Evolutionary conservation across 2,797 vertebrate species (phyloP).

Genomic region (Pristis pectinata): DNA sequence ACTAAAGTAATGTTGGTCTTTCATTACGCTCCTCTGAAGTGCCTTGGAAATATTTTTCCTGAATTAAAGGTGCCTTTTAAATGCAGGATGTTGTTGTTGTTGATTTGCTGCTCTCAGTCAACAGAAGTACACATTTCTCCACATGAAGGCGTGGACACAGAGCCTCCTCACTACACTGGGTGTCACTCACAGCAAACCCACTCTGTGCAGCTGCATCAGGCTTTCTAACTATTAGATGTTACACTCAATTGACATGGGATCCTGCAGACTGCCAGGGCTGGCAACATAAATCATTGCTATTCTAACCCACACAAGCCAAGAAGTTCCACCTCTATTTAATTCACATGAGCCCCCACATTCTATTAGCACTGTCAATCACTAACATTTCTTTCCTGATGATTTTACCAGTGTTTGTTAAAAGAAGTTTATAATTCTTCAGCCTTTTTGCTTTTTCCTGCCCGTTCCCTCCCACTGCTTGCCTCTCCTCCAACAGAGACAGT

Average conservation of each 20-base stretch:
- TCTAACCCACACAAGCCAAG: background rate
- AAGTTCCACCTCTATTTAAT: constrained; percentile 4
- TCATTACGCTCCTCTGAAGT: background rate
- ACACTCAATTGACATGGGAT: background rate
- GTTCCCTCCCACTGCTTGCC: background rate
- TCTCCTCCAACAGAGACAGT: background rate
- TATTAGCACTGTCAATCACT: constrained; percentile 22
- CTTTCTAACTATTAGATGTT: background rate
- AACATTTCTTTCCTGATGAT: background rate
- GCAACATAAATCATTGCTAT: background rate
- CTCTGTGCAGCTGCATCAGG: background rate
- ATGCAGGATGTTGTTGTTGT: background rate
- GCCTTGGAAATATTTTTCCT: background rate
- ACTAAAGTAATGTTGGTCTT: background rate
- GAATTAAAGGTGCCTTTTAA: background rate
- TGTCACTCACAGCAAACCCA: background rate
- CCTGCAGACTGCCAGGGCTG: background rate
- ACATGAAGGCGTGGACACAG: too few species aligned
- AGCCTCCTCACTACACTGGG: background rate
- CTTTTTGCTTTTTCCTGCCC: background rate
- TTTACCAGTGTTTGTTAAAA: background rate
- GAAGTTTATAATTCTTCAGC: background rate
- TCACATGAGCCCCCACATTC: background rate
- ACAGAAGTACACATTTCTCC: too few species aligned
- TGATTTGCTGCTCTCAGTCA: background rate